These are phyloP conservation scores for Papilio machaon DNA, from an alignment of 1,140 invertebrate genomes.

Conservation along the genomic window DNA sequence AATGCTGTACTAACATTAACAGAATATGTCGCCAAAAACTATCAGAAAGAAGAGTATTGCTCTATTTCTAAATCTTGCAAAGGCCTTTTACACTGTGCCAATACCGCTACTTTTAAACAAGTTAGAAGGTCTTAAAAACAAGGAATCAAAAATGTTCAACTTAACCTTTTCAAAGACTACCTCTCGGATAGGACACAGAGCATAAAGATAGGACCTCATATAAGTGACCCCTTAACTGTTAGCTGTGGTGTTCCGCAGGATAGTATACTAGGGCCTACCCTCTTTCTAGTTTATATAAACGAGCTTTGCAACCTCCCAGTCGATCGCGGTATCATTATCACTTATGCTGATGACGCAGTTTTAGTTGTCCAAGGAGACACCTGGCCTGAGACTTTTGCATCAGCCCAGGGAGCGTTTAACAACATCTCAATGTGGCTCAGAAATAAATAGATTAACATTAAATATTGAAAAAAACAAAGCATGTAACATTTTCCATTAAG, in stretches of 20 bases:
- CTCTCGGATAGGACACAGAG: constrained; percentile 38
- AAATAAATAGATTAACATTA: neutral
- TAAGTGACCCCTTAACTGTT: constrained; percentile 34
- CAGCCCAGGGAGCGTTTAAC: neutral
- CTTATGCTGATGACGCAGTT: constrained; percentile 38
- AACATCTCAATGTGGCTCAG: neutral
- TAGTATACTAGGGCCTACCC: constrained; percentile 41
- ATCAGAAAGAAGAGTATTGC: constrained; percentile 40
- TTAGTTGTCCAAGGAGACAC: neutral
- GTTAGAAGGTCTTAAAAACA: constrained; percentile 17
- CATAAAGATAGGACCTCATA: constrained; percentile 22
- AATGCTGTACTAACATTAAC: constrained; percentile 52
- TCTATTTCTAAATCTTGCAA: constrained; percentile 28
- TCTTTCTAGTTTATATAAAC: constrained; percentile 44
- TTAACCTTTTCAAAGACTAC: constrained; percentile 35
- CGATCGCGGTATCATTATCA: constrained; percentile 30
- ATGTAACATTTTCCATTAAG: neutral
- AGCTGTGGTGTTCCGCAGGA: constrained; percentile 42
- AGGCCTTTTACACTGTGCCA: constrained; percentile 13
- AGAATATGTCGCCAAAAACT: constrained; percentile 24
- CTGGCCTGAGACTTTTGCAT: neutral
- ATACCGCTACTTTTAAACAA: constrained; percentile 32
- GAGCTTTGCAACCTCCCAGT: constrained; percentile 34
- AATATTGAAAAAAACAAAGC: neutral
- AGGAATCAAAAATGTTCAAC: constrained; percentile 41